Evolutionary conservation across 1,140 invertebrate species (phyloP).

Genomic region (Leptoteleia sp.): DNA sequence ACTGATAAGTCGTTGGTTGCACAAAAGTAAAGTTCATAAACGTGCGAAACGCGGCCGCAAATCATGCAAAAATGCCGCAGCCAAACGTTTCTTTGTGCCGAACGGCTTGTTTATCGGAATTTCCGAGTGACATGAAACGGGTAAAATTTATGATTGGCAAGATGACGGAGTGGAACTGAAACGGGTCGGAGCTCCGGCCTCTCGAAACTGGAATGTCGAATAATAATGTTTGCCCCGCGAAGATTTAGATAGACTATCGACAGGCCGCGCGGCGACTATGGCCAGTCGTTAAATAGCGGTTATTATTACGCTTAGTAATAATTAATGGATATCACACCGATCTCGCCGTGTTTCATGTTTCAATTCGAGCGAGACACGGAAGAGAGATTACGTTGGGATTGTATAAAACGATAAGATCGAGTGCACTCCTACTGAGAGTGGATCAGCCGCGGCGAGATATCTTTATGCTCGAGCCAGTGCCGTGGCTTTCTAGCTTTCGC

Average conservation of each 20-base stretch:
- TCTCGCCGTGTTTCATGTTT: conserved; percentile 65
- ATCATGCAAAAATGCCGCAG: no score
- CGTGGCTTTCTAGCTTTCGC: conserved; percentile 56
- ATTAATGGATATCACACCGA: conserved; percentile 67
- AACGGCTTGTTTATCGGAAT: conserved; percentile 55
- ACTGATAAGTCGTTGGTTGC: no score
- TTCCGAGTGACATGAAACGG: conserved; percentile 36
- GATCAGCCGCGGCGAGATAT: conserved; percentile 58
- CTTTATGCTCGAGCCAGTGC: conserved; percentile 60
- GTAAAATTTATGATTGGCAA: conserved; percentile 64
- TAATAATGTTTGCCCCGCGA: conserved; percentile 55
- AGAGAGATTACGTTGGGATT: conserved; percentile 67
- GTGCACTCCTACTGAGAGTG: conserved; percentile 62
- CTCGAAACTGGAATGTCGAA: conserved; percentile 60
- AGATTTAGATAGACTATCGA: conserved; percentile 66
- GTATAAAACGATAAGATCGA: conserved; percentile 65
- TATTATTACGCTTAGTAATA: conserved; percentile 67
- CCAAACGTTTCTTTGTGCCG: no score
- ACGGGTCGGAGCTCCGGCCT: conserved; percentile 48
- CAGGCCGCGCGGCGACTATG: conserved; percentile 34
- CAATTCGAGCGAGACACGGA: conserved; percentile 65
- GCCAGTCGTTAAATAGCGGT: conserved; percentile 65
- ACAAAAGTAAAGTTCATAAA: no score
- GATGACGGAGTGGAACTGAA: conserved; percentile 60
- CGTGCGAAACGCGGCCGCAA: no score